phyloP scores from a whole-genome alignment of 2,797 vertebrate species.

The Synanceia verrucosa region DNA sequence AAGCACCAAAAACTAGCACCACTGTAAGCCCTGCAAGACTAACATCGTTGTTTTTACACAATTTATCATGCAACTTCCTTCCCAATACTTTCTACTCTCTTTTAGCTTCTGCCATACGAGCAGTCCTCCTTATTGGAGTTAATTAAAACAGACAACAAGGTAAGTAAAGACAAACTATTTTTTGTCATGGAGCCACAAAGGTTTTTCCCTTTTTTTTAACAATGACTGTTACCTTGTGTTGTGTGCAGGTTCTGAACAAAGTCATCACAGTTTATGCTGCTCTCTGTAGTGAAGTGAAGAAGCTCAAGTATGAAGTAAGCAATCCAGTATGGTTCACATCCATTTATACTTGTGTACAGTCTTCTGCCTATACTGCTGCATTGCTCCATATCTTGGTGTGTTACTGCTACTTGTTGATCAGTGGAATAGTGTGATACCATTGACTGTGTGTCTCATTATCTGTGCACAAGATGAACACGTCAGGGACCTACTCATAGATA shows the following conservation, averaged over 20 bases:
- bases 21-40: background rate
- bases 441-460: background rate
- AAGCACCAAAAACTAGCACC: background rate
- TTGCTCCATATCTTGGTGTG: background rate
- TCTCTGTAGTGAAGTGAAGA: conserved; percentile 98
- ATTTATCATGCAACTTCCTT: conserved; percentile 16
- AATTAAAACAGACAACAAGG: conserved; percentile 99
- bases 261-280: conserved; percentile 98
- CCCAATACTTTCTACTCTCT: background rate
- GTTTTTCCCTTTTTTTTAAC: background rate
- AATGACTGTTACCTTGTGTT: background rate
- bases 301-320: conserved; percentile 96
- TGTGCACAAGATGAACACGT: background rate
- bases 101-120: conserved; percentile 94
- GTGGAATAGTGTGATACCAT: background rate
- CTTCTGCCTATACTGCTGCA: background rate
- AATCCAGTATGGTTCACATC: background rate
- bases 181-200: too few species aligned
- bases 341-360: background rate
- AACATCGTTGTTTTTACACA: background rate
- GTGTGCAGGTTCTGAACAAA: conserved; percentile 94
- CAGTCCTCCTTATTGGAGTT: conserved; percentile 95
- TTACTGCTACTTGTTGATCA: background rate
- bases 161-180: conserved; percentile 65
- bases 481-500: background rate